Evolutionary conservation across 2,888 invertebrate genomes (phyloP).

Genomic region (Drosophila paracracens): DNA sequence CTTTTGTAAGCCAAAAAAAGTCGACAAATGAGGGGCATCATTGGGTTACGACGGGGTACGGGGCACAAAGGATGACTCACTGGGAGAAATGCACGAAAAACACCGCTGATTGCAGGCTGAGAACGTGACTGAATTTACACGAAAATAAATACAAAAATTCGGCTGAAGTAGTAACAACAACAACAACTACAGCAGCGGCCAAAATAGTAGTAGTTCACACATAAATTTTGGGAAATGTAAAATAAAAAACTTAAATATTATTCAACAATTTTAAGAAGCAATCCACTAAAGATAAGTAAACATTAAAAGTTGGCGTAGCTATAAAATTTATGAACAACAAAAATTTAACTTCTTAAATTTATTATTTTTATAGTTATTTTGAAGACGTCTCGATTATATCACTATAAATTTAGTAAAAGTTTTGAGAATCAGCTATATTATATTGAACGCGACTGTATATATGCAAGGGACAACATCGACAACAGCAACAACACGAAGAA

Average conservation of each 20-base stretch:
- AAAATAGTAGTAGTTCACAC: not conserved
- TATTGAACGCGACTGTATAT: not conserved
- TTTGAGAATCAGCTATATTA: not conserved
- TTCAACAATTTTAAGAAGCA: not conserved
- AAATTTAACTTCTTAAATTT: not conserved
- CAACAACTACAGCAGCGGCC: not conserved
- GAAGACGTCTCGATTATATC: not conserved
- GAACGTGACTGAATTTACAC: slow-evolving; percentile 55
- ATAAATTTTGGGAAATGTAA: not conserved
- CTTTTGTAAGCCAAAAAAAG: slow-evolving; percentile 46
- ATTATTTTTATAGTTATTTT: not conserved
- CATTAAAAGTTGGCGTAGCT: not conserved
- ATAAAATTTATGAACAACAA: not conserved
- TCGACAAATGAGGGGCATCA: slow-evolving; percentile 48
- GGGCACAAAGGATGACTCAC: not conserved
- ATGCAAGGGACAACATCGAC: slow-evolving; percentile 15
- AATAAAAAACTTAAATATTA: not conserved
- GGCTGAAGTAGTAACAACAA: slow-evolving; percentile 26
- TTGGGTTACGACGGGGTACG: not conserved
- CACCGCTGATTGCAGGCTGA: slow-evolving; percentile 49
- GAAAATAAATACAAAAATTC: slow-evolving; percentile 45
- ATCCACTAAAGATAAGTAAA: not conserved
- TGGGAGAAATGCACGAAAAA: slow-evolving; percentile 42
- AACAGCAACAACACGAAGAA: slow-evolving; percentile 1
- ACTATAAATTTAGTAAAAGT: not conserved